These are phyloP conservation scores for human DNA, from an alignment of 2,113 vertebrate genomes.

Conservation along the genomic window GRCh38 chr16:63972501-63973000, in stretches of 20 bases:
- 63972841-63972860: background rate
- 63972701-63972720: background rate
- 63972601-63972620: background rate
- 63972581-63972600: conserved; percentile 38
- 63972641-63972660: background rate
- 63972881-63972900: background rate
- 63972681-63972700: background rate
- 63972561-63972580: background rate
- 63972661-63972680: background rate
- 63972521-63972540: background rate
- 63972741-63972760: background rate
- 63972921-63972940: background rate
- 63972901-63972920: background rate
- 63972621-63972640: background rate
- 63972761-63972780: background rate
- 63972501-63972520: background rate
- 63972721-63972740: background rate
- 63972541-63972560: background rate
- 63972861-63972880: background rate
- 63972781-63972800: background rate
- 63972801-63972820: background rate
- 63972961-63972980: background rate
- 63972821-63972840: background rate
- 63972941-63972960: background rate
- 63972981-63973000: background rate